These are phyloP conservation scores for Heptranchias perlo DNA, from an alignment of 2,113 vertebrate genomes.

Conservation along the genomic window DNA sequence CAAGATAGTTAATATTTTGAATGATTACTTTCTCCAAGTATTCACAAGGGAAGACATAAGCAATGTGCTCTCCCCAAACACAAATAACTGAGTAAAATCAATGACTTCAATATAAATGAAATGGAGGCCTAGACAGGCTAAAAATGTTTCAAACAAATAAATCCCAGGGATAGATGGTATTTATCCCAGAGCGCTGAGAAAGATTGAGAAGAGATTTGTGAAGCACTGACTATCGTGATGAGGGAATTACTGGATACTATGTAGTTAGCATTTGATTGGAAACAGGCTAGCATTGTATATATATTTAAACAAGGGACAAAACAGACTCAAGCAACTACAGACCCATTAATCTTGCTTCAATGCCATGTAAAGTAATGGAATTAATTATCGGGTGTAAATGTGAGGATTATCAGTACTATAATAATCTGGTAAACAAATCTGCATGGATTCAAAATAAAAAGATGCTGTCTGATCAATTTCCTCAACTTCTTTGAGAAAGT, in stretches of 20 bases:
- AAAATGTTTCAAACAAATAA: not conserved
- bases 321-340: not conserved
- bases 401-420: not conserved
- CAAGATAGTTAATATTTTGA: not conserved
- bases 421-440: not conserved
- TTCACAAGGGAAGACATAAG: not conserved
- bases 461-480: not conserved
- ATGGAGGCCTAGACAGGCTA: not conserved
- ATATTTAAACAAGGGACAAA: not conserved
- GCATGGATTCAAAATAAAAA: not conserved
- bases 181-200: not conserved
- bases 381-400: not conserved
- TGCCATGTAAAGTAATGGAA: not conserved
- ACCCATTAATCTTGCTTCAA: not conserved
- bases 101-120: not conserved
- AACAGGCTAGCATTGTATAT: not conserved
- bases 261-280: not conserved
- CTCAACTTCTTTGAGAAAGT: not conserved
- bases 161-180: not conserved
- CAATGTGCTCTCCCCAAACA: not conserved
- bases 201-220: constrained; percentile 18
- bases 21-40: not conserved
- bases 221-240: not conserved
- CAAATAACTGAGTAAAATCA: not conserved
- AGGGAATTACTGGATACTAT: not conserved